phyloP scores from a whole-genome alignment of 2,888 invertebrate species.

The Cantharis nigra region DNA sequence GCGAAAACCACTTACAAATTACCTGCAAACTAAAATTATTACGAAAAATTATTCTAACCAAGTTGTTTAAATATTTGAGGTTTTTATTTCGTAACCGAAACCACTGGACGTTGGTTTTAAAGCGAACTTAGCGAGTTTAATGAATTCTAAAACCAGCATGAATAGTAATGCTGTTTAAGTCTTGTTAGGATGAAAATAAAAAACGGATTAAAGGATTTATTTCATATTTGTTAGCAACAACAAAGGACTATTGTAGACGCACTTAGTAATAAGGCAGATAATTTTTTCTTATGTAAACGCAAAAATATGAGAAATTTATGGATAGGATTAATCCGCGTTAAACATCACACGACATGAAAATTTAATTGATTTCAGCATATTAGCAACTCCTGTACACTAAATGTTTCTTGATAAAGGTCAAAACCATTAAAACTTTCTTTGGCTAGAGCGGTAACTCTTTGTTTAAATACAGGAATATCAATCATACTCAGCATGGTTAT shows the following conservation, averaged over 20 bases:
- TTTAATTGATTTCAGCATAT: not conserved
- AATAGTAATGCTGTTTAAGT: conserved; percentile 4
- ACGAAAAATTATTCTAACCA: not conserved
- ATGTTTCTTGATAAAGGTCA: not conserved
- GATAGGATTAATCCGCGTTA: not conserved
- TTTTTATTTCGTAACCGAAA: not conserved
- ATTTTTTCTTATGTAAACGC: not conserved
- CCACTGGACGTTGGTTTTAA: conserved; percentile 9
- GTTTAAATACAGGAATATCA: not conserved
- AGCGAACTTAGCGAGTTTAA: not conserved
- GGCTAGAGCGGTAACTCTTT: not conserved
- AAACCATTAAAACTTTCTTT: not conserved
- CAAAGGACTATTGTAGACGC: conserved; percentile 6
- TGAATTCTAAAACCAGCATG: conserved; percentile 2
- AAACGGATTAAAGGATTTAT: conserved; percentile 10
- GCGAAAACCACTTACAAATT: not conserved
- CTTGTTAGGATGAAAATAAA: conserved; percentile 9
- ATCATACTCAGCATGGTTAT: not conserved
- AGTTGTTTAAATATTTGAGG: not conserved
- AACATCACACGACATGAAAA: not conserved
- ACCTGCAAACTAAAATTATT: not conserved
- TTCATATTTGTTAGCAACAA: conserved; percentile 10
- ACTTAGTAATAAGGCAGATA: not conserved
- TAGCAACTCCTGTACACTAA: not conserved
- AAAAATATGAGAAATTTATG: not conserved